Base-by-base conservation (phyloP, 2,888 invertebrate genomes). In the Polietes domitor region DNA sequence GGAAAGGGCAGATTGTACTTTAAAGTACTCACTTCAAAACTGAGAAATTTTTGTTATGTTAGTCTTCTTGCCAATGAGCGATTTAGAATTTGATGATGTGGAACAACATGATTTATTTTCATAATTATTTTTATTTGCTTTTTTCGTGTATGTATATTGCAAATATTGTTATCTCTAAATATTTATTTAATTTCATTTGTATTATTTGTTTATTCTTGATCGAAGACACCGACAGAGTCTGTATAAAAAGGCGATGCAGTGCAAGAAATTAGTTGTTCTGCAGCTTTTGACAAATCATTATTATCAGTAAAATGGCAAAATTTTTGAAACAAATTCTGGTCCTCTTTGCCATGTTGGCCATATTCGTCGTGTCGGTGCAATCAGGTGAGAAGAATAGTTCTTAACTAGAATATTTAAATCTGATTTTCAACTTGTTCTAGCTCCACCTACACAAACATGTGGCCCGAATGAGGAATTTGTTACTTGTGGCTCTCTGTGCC, bases 401-500 rank as follows among this genome's bases (percentile, higher is more conserved):
- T 32, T 7, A 32, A 37, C 17, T 10, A 65, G 37, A 41, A 41
- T 10, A 41, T 12, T 5, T 41, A 6, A 32, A 10, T 41, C 37
- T n/a, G 26, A 37, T 37, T 41, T 24, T 50, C 4, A 17, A 50
- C 12, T n/a, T 19, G 19, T 19, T 21, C n/a, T 21, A 55, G 19
- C 10, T 12, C 10, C 50, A n/a, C 24, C 9, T 24, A 0, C 17
- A 19, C 1, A 0, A n/a, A 10, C 43, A 5, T 79, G 82, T 68
- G 15, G n/a, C 15, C 10, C 6, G 61, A 84, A 85, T 82, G 50
- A 82, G 15, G 2, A 47, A 6, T 85, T 37, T 6, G 77, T 43
- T 9, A 7, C 0, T 0, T 84, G 85, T 37, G 84, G 85, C 10
- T 24, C 61, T 5, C 58, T 80, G 1, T 85, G 84, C 24, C 80